A percentile compares a stretch with the other conserved stretches of the same genome.
phyloP scores from a whole-genome alignment of 2,113 vertebrate species.

The Orcinus orca region DNA sequence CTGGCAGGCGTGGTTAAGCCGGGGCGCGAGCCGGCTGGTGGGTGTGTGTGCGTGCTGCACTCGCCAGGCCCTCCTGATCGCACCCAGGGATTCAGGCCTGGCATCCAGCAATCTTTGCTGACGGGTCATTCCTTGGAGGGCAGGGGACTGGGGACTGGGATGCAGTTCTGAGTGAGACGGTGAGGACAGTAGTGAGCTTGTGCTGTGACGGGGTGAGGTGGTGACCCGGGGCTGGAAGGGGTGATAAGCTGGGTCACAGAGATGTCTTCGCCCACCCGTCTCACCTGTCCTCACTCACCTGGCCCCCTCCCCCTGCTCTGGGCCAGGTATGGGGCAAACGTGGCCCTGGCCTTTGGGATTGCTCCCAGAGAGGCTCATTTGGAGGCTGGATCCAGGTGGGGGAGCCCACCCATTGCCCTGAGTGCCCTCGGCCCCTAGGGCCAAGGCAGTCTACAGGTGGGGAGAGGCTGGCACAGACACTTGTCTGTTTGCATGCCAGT shows the following conservation, averaged over 20 bases:
- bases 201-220: no score
- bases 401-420: not conserved
- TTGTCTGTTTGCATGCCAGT: not conserved
- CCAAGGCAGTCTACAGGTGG: not conserved
- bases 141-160: not conserved
- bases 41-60: not conserved
- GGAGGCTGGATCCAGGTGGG: not conserved
- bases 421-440: not conserved
- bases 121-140: not conserved
- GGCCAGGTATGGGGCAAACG: not conserved
- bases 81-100: not conserved
- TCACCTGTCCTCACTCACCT: not conserved
- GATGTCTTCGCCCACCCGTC: no score
- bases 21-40: rapidly evolving
- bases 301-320: no score
- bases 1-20: not conserved
- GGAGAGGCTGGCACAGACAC: not conserved
- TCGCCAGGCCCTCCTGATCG: not conserved
- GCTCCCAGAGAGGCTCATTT: not conserved
- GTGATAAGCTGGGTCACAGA: not conserved
- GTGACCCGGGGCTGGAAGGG: no score
- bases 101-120: rapidly evolving
- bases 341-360: not conserved
- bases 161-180: not conserved
- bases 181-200: no score